A percentile compares a stretch with the other conserved stretches of the same genome.
Evolutionary conservation across 2,113 vertebrate genomes (phyloP).

Genomic region (Albula goreensis): DNA sequence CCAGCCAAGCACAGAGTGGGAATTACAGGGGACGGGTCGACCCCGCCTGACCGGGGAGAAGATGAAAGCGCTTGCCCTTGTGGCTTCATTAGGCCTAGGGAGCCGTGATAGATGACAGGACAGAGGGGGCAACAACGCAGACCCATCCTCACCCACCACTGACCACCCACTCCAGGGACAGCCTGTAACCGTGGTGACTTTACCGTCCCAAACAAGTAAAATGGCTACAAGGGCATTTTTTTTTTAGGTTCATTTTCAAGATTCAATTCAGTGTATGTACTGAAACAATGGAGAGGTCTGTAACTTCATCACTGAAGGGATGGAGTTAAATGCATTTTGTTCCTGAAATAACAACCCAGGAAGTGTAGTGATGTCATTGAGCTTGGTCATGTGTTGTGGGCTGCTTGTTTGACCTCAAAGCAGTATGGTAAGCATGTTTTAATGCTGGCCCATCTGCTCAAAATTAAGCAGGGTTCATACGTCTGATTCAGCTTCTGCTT

Average conservation of each 20-base stretch:
- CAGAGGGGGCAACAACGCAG: constrained; percentile 32
- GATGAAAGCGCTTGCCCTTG: constrained; percentile 32
- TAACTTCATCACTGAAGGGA: neutral
- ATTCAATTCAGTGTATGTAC: too few species aligned
- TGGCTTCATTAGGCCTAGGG: constrained; percentile 34
- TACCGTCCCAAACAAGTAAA: neutral
- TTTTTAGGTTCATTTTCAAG: neutral
- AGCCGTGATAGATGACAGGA: constrained; percentile 42
- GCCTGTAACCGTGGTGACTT: constrained; percentile 3
- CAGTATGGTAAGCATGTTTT: constrained; percentile 16
- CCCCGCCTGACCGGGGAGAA: neutral
- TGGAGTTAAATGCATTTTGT: constrained; percentile 4
- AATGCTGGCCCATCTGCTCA: constrained; percentile 12
- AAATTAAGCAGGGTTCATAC: constrained; percentile 20
- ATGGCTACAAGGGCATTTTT: neutral
- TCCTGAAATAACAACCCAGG: neutral
- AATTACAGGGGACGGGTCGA: constrained; percentile 8
- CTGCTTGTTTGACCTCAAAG: neutral
- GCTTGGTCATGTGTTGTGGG: neutral
- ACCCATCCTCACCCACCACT: constrained; percentile 12
- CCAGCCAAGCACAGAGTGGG: neutral
- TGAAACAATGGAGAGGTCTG: neutral
- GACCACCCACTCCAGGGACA: neutral
- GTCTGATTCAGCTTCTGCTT: constrained; percentile 37
- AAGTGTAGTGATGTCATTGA: neutral